Evolutionary conservation across 2,113 vertebrate species (phyloP).

Genomic region (Leuciscus idus): DNA sequence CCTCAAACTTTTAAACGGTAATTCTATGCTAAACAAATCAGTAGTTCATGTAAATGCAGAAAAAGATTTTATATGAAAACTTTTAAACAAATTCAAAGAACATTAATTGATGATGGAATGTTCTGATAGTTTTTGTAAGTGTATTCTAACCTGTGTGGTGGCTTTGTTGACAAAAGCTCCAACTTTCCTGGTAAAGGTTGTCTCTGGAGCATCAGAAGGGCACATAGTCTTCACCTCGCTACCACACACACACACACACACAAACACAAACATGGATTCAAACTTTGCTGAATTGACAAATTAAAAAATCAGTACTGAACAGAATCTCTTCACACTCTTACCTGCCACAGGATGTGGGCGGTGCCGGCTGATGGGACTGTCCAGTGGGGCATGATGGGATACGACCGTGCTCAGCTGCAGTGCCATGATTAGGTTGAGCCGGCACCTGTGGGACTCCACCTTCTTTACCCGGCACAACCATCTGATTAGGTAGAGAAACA

Average conservation of each 20-base stretch:
- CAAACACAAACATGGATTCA: neutral
- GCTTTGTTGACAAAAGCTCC: conserved; percentile 97
- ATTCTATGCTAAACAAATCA: neutral
- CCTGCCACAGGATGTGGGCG: conserved; percentile 82
- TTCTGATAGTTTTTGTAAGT: neutral
- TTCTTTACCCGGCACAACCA: conserved; percentile 85
- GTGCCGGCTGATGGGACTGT: conserved; percentile 75
- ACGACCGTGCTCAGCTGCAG: conserved; percentile 83
- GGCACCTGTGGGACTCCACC: conserved; percentile 80
- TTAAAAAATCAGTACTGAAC: neutral
- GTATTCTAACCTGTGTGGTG: conserved; percentile 83
- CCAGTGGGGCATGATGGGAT: conserved; percentile 71
- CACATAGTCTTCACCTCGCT: conserved; percentile 80
- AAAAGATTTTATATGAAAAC: neutral
- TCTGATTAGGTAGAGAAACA: conserved; percentile 65
- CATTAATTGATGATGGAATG: neutral
- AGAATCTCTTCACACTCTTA: conserved; percentile 51
- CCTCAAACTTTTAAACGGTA: neutral
- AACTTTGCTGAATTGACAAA: neutral
- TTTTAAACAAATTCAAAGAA: neutral
- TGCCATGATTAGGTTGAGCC: conserved; percentile 81
- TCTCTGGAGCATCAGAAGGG: conserved; percentile 83
- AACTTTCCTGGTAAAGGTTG: conserved; percentile 89
- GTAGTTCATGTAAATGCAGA: neutral
- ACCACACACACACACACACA: conserved; percentile 44